Evolutionary conservation across 2,113 vertebrate species (phyloP), one percentile per base, ranked within the genome.

Genomic region (Salvelinus namaycush): DNA sequence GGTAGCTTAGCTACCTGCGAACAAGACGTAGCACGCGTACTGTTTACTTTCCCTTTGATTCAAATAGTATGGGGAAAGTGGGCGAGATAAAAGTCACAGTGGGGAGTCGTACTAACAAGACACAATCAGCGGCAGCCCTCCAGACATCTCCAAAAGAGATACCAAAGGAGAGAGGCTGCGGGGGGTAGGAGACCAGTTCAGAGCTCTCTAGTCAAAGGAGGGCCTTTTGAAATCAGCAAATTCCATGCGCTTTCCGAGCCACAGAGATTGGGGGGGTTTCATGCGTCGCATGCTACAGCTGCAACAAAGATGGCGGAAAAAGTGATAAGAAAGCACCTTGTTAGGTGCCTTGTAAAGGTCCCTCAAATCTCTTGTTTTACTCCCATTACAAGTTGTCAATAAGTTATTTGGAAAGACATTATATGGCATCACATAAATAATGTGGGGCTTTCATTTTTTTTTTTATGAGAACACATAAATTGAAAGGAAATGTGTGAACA

Each of bases 71-170:
- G 83, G 73, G 31, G 82, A 82, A 75, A 76, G 70, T 24, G 66
- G 76, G 51, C 44, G 65, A 70, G 78, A 88, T 78, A 51, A 70
- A 84, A 77, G 79, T 39, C 86, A 80, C 87, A 82, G 82, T 62
- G 70, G 90, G 83, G 70, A 54, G n/a, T 54, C 78, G 67, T 31
- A 6, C 73, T 78, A 86, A 83, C 86, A 69, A 74, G 66, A 87
- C 84, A 84, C 85, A 88, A 89, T 87, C 83, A 83, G 78, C 64
- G 65, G 77, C 75, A 60, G 82, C 78, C 83, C 78, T 79, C 64
- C 76, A 82, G 77, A 83, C 67, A n/a, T 69, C 4, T 82, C 77
- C 79, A 75, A 75, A 79, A 75, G 62, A 75, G 59, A 79, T 76
- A 85, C 86, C 71, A 86, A 76, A 83, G 84, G 78, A 76, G 68